These are phyloP conservation scores for Ophioninae sp. DNA, from an alignment of 2,888 invertebrate genomes.

Conservation along the genomic window DNA sequence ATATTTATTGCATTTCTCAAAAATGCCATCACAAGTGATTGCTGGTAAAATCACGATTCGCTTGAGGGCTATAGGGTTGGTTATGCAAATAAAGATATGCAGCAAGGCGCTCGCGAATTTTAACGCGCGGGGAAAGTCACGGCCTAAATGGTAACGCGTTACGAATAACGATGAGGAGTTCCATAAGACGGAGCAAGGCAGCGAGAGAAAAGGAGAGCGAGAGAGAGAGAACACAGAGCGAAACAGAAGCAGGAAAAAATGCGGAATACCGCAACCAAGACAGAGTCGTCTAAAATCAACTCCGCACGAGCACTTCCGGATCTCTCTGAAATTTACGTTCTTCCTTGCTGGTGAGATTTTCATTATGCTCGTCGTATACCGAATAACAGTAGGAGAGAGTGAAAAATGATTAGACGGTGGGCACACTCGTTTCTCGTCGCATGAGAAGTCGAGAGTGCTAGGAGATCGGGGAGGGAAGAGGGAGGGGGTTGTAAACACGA, in stretches of 20 bases:
- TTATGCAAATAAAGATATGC: slow-evolving; percentile 41
- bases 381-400: slow-evolving; percentile 8
- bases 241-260: slow-evolving; percentile 1
- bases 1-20: slow-evolving; percentile 12
- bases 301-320: slow-evolving; percentile 21
- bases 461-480: slow-evolving; percentile 3
- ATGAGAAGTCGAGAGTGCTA: neutral
- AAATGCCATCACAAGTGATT: slow-evolving; percentile 9
- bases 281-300: slow-evolving; percentile 26
- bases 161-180: slow-evolving; percentile 2
- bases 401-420: slow-evolving; percentile 1
- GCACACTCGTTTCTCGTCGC: slow-evolving; percentile 3
- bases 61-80: neutral
- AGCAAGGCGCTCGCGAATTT: slow-evolving; percentile 24
- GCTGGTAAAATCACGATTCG: slow-evolving; percentile 18
- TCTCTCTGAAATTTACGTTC: slow-evolving; percentile 16
- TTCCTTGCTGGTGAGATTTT: slow-evolving; percentile 3
- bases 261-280: slow-evolving; percentile 30
- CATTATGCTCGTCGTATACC: slow-evolving; percentile 6
- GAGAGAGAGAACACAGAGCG: slow-evolving; percentile 1
- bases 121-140: neutral
- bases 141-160: slow-evolving; percentile 10
- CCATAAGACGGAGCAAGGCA: neutral
- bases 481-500: slow-evolving; percentile 9
- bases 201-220: slow-evolving; percentile 13